phyloP scores from a whole-genome alignment of 2,888 invertebrate species.

The Synergus itoensis region DNA sequence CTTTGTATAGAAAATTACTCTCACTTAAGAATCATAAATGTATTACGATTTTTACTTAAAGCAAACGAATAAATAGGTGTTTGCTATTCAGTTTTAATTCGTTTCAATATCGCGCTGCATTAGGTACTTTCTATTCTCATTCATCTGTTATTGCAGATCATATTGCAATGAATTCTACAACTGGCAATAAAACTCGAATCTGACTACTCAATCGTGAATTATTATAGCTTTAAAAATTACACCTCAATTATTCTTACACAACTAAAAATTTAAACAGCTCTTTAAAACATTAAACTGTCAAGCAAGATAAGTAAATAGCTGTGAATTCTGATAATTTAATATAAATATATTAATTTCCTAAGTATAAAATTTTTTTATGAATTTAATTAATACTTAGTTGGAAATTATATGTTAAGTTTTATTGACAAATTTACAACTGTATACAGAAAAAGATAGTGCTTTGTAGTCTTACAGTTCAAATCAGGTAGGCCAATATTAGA shows the following conservation, averaged over 20 bases:
- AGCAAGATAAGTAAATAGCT: neutral
- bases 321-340: neutral
- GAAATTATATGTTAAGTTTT: slow-evolving; percentile 19
- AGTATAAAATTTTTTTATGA: no score
- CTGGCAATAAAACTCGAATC: neutral
- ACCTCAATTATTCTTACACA: neutral
- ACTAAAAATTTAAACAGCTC: neutral
- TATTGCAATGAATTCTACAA: neutral
- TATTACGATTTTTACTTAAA: neutral
- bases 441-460: neutral
- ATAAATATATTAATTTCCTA: neutral
- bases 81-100: neutral
- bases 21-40: neutral
- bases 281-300: neutral
- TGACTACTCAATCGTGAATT: neutral
- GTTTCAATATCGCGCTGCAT: neutral
- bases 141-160: neutral
- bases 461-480: neutral
- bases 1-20: slow-evolving; percentile 2
- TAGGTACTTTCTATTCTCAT: slow-evolving; percentile 18
- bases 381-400: neutral
- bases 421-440: slow-evolving; percentile 33
- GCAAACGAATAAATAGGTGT: neutral
- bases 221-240: neutral
- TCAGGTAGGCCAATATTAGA: neutral